Evolutionary conservation across 2,797 vertebrate genomes (phyloP), one percentile per base, ranked within the genome.

Genomic region (Bradypodion ventrale): DNA sequence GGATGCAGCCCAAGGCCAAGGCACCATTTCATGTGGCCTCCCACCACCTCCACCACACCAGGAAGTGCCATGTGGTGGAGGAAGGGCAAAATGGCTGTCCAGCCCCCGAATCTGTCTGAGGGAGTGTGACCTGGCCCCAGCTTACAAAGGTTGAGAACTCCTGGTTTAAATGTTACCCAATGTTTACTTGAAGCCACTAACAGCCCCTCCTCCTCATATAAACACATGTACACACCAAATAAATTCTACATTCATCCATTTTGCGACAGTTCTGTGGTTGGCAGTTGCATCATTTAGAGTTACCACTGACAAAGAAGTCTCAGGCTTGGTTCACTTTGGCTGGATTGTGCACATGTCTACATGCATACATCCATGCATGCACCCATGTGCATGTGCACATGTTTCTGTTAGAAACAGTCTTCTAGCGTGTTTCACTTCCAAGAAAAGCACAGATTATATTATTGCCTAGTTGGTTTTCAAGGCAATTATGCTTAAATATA

Each of bases 401-500:
- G 63, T 16, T 59, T 68, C 56, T 62, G 37, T 56, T 63, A 62
- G 81, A 87, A 70, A 86, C 86, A 89, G 78, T 13, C 59, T 86
- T 91, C 89, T 90, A 84, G 86, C 90, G 89, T 87, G 87, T 92
- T 91, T 89, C 74, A 88, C 89, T 93, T 92, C 87, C 88, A 91
- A 92, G 83, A 80, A 83, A 89, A 85, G 59, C 85, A 73, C 60
- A 91, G 80, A 89, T 88, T 89, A 85, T 72, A 88, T 88, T 88
- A 89, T 27, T 87, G 82, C 76, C 77, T 87, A 85, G 90, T 94
- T 87, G 89, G 89, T 78, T 92, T 93, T 91, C 88, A 92, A 92
- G 90, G 89, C 63, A 92, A 94, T 94, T 93, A 93, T 83, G 59
- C 79, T 92, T 90, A 93, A 94, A 93, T 93, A 93, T 88, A 89